Percentiles rank a stretch among this genome's conserved stretches.
These are phyloP conservation scores for Pachydiplax longipennis DNA, from an alignment of 2,888 invertebrate genomes.

Conservation along the genomic window DNA sequence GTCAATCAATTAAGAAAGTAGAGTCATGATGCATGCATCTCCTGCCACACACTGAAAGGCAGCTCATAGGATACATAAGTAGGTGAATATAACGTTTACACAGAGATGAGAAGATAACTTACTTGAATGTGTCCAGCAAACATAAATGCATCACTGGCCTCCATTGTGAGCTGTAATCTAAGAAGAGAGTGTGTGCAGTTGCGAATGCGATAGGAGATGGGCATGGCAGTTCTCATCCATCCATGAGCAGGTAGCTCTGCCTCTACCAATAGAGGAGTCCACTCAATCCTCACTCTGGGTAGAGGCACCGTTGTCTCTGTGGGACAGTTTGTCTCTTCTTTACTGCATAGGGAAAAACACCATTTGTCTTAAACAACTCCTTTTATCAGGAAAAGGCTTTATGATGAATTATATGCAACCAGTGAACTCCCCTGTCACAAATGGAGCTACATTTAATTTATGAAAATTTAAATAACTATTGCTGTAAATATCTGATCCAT, in stretches of 20 bases:
- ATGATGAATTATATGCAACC: not conserved
- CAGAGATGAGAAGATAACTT: slow-evolving; percentile 48
- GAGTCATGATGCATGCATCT: too few species aligned
- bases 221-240: slow-evolving; percentile 74
- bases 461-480: too few species aligned
- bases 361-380: not conserved
- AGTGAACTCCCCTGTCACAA: too few species aligned
- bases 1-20: too few species aligned
- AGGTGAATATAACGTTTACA: too few species aligned
- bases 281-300: slow-evolving; percentile 61
- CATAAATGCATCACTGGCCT: slow-evolving; percentile 91
- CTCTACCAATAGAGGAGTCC: slow-evolving; percentile 57
- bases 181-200: slow-evolving; percentile 77
- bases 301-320: slow-evolving; percentile 15
- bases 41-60: too few species aligned
- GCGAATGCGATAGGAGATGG: slow-evolving; percentile 73
- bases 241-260: slow-evolving; percentile 73
- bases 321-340: not conserved
- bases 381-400: not conserved
- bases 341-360: not conserved
- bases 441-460: too few species aligned
- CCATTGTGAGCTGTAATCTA: slow-evolving; percentile 77
- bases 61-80: too few species aligned
- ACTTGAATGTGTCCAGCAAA: slow-evolving; percentile 94
- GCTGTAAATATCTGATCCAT: too few species aligned